phyloP scores from a whole-genome alignment of 2,113 vertebrate species.

The Pandion haliaetus region DNA sequence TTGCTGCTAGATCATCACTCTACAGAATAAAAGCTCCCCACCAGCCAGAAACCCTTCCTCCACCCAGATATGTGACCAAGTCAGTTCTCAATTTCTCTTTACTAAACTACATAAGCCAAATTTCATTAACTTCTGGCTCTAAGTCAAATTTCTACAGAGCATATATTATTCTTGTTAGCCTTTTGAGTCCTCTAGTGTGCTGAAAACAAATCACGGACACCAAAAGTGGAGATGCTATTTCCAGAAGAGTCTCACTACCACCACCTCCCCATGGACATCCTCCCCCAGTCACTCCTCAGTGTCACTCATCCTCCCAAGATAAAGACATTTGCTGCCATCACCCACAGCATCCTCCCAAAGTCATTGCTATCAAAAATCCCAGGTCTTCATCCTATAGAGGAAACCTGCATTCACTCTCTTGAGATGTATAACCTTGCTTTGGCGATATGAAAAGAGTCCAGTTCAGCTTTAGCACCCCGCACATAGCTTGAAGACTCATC shows the following conservation, averaged over 20 bases:
- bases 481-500: not conserved
- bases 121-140: not conserved
- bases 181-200: fast-evolving
- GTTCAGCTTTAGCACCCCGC: not conserved
- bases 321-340: not conserved
- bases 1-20: not conserved
- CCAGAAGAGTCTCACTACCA: not conserved
- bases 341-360: not conserved
- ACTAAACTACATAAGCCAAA: not conserved
- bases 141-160: not conserved
- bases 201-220: fast-evolving
- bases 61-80: not conserved
- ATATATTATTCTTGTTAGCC: not conserved
- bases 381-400: not conserved
- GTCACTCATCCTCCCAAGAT: not conserved
- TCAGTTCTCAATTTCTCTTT: not conserved
- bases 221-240: fast-evolving
- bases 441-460: not conserved
- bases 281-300: not conserved
- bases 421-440: not conserved
- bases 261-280: not conserved
- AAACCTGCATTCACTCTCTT: not conserved
- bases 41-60: not conserved
- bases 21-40: not conserved
- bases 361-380: not conserved